Evolutionary conservation across 2,888 invertebrate genomes (phyloP).

Genomic region (Ptilodon capucinus): DNA sequence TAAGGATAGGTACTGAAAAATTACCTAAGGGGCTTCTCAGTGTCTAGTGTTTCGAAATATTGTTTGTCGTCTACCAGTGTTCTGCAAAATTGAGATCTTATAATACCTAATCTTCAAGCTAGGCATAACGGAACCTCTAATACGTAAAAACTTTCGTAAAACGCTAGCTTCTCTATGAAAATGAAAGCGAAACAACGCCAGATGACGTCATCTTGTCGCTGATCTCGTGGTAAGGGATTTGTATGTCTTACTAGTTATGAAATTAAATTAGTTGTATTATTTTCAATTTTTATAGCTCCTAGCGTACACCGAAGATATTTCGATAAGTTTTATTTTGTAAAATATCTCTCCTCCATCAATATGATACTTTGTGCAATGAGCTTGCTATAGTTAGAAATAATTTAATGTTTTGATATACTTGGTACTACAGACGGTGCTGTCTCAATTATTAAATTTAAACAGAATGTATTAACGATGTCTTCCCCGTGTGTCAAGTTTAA

Average conservation of each 20-base stretch:
- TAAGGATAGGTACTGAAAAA: slow-evolving; percentile 60
- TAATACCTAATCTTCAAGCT: slow-evolving; percentile 24
- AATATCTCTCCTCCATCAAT: slow-evolving; percentile 81
- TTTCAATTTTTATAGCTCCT: slow-evolving; percentile 83
- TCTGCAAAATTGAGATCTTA: slow-evolving; percentile 22
- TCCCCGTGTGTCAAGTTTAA: slow-evolving; percentile 58
- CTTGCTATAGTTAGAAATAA: slow-evolving; percentile 45
- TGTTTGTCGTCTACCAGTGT: slow-evolving; percentile 22
- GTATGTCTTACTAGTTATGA: slow-evolving; percentile 81
- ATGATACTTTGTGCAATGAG: slow-evolving; percentile 67
- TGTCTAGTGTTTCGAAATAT: slow-evolving; percentile 34
- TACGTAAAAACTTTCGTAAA: slow-evolving; percentile 21
- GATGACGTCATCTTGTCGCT: slow-evolving; percentile 74
- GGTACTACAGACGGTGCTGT: slow-evolving; percentile 53
- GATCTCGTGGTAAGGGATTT: slow-evolving; percentile 83
- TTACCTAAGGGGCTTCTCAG: slow-evolving; percentile 63
- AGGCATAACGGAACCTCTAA: slow-evolving; percentile 27
- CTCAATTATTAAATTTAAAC: slow-evolving; percentile 35
- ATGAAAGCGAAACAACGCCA: slow-evolving; percentile 51
- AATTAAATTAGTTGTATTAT: slow-evolving; percentile 82
- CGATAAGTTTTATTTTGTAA: slow-evolving; percentile 82
- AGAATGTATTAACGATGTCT: slow-evolving; percentile 62
- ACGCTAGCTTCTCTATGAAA: slow-evolving; percentile 23
- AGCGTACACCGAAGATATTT: slow-evolving; percentile 83
- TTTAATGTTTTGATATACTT: slow-evolving; percentile 28